Evolutionary conservation across 1,140 invertebrate genomes (phyloP).

Genomic region (Heliconius hewitsoni): DNA sequence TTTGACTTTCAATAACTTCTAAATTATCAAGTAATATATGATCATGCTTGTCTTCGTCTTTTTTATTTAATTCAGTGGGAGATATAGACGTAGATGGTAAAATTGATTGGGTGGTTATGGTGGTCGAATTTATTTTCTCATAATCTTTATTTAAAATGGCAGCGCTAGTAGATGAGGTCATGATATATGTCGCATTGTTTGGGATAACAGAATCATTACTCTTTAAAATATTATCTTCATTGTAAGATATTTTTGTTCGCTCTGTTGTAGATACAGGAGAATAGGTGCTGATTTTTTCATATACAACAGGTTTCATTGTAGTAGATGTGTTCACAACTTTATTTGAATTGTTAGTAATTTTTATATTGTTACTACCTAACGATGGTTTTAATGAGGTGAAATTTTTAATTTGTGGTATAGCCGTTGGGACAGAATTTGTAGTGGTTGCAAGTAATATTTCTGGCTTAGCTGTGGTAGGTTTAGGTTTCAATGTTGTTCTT

Average conservation of each 20-base stretch:
- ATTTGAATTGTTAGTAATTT: conserved; percentile 5
- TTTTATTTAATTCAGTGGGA: conserved; percentile 51
- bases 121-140: conserved; percentile 63
- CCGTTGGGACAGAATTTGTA: neutral
- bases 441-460: neutral
- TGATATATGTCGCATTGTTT: conserved; percentile 35
- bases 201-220: neutral
- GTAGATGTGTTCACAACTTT: neutral
- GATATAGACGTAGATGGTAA: conserved; percentile 65
- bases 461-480: neutral
- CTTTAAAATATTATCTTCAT: conserved; percentile 7
- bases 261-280: conserved; percentile 56
- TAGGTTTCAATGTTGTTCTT: conserved; percentile 41
- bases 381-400: neutral
- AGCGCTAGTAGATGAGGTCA: neutral
- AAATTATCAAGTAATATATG: conserved; percentile 28
- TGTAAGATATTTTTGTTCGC: conserved; percentile 39
- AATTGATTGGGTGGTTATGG: conserved; percentile 71
- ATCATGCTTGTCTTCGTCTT: neutral
- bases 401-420: neutral
- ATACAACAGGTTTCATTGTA: conserved; percentile 24
- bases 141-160: conserved; percentile 40
- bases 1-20: conserved; percentile 44
- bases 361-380: neutral
- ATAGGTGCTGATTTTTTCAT: conserved; percentile 48